These are phyloP conservation scores for Acronicta leporina DNA, from an alignment of 2,888 invertebrate species.

Conservation along the genomic window DNA sequence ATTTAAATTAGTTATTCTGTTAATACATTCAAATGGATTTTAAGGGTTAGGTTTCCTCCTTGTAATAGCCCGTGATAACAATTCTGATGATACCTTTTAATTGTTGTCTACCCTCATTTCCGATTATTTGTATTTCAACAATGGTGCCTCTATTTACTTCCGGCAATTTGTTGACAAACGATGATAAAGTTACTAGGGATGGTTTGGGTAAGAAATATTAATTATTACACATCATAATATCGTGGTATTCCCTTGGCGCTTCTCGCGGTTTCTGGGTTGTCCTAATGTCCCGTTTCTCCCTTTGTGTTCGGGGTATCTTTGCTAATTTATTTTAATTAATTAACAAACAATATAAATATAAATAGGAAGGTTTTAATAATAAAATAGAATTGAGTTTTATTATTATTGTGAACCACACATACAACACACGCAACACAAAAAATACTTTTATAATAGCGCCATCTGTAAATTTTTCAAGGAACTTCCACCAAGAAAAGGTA, in stretches of 20 bases:
- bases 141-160: slow-evolving; percentile 40
- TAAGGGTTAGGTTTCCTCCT: slow-evolving; percentile 29
- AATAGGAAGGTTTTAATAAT: not conserved
- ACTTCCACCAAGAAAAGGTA: slow-evolving; percentile 1
- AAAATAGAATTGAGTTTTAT: not conserved
- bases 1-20: not conserved
- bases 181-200: slow-evolving; percentile 51
- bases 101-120: slow-evolving; percentile 50
- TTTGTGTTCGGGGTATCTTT: slow-evolving; percentile 30
- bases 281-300: slow-evolving; percentile 28
- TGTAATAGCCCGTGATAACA: slow-evolving; percentile 44
- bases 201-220: slow-evolving; percentile 47
- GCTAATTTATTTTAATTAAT: slow-evolving; percentile 11
- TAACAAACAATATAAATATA: not conserved
- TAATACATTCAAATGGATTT: slow-evolving; percentile 10
- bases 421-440: not conserved
- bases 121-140: slow-evolving; percentile 52
- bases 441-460: slow-evolving; percentile 32
- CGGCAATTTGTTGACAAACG: slow-evolving; percentile 46
- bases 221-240: slow-evolving; percentile 46
- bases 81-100: slow-evolving; percentile 40
- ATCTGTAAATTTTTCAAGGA: slow-evolving; percentile 24
- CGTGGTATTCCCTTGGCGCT: slow-evolving; percentile 20
- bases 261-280: slow-evolving; percentile 5
- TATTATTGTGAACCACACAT: not conserved